Evolutionary conservation across 2,113 vertebrate species (phyloP).

Genomic region (Bubo scandiacus): DNA sequence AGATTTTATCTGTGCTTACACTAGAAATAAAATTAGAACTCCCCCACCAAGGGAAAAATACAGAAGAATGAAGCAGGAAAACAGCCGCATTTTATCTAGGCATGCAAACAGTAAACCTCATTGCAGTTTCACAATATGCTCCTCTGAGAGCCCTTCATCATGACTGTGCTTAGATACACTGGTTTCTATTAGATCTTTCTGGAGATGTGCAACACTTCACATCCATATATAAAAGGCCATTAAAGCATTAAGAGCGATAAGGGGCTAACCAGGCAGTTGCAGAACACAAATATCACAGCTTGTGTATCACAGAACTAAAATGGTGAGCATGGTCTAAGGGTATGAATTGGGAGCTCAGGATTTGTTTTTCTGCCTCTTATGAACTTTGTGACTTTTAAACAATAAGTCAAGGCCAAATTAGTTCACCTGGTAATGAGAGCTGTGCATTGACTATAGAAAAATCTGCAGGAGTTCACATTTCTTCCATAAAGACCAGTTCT

Average conservation of each 20-base stretch:
- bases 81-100: background rate
- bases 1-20: background rate
- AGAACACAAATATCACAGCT: background rate
- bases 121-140: background rate
- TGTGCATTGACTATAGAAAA: background rate
- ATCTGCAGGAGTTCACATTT: background rate
- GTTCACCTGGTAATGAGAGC: background rate
- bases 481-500: background rate
- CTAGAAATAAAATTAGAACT: background rate
- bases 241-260: background rate
- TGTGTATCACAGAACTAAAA: background rate
- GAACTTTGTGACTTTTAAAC: background rate
- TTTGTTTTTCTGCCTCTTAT: background rate
- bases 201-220: background rate
- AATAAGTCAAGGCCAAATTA: background rate
- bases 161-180: background rate
- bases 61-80: background rate
- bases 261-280: background rate
- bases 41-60: background rate
- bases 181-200: background rate
- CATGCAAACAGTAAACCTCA: background rate
- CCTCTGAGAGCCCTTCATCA: background rate
- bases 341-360: background rate
- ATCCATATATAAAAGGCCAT: background rate
- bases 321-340: background rate